Evolutionary conservation across 2,797 vertebrate genomes (phyloP), one percentile per base, ranked within the genome.

Genomic region (Vireo griseus): DNA sequence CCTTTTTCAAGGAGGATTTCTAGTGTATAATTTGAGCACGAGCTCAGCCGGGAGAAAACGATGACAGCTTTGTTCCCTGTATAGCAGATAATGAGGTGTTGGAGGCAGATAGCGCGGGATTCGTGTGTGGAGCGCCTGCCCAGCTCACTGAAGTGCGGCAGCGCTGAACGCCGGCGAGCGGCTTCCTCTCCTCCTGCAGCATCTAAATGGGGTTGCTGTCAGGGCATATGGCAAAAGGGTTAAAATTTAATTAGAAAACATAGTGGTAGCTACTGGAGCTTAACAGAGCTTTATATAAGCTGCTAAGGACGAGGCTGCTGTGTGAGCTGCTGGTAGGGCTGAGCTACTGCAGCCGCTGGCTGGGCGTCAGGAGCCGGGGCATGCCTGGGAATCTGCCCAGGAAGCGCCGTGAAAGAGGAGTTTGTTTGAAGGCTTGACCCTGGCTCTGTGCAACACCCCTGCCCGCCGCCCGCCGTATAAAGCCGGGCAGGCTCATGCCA

Each of bases 371-470:
- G 96, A 97, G 91, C 95, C 75, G 96, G 98, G 97, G 97, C 98
- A 98, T 96, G 97, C 96, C 97, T 98, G 98, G 98, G 98, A 98
- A 97, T 33, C 88, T 97, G 98, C 98, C 98, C 98, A 98, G 98
- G 97, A 97, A 97, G 62, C 96, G 37, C 94, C 21, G 92, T 97
- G 97, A 97, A 96, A 98, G 97, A 91, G 94, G 91, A 98, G 98
- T 97, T 97, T 95, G 97, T 98, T 97, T 86, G 0, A 95, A 96
- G 93, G 94, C 88, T 96, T 93, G 97, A 97, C 97, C 96, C 91
- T 29, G 86, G 95, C 95, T 88, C 94, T 95, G 97, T 5, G 90
- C 94, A 29, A 47, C 95, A 83, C 44, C 87, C 90, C 69, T 86
- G 50, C 84, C 91, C 86, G 18, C 90, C 7, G 8, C 85, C 90